Conservation (phyloP, 1,140 invertebrate genomes). For the Leptinotarsa defecta region DNA sequence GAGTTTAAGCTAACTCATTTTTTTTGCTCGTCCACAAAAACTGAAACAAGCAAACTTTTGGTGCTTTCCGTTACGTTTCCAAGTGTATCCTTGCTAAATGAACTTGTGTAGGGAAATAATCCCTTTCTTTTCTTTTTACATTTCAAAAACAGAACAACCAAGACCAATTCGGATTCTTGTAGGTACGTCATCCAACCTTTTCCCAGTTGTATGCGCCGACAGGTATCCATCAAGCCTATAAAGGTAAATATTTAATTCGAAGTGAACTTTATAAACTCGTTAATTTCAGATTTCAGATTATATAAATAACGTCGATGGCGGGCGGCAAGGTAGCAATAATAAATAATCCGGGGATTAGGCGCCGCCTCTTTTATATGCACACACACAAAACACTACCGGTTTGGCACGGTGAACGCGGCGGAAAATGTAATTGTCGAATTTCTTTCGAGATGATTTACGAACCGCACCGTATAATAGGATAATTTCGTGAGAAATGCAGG, state of each 20-base stretch:
- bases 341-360: conserved; percentile 21
- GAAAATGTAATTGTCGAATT: conserved; percentile 1
- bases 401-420: conserved; percentile 1
- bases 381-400: not conserved
- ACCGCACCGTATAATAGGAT: not conserved
- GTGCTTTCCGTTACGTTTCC: too few relatives aligned
- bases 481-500: not conserved
- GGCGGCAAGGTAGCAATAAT: conserved; percentile 27
- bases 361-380: not conserved
- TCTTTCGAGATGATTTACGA: not conserved
- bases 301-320: conserved; percentile 17
- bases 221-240: not conserved
- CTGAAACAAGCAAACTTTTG: too few relatives aligned
- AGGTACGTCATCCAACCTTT: not conserved
- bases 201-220: not conserved
- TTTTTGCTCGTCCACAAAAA: too few relatives aligned
- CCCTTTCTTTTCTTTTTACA: not conserved
- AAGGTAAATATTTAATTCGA: conserved; percentile 25
- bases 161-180: not conserved
- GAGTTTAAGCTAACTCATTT: too few relatives aligned
- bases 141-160: not conserved
- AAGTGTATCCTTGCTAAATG: too few relatives aligned
- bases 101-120: not conserved
- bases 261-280: conserved; percentile 22
- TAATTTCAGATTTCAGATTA: conserved; percentile 18